These are phyloP conservation scores for Agonum fuliginosum DNA, from an alignment of 2,888 invertebrate genomes.

Conservation along the genomic window DNA sequence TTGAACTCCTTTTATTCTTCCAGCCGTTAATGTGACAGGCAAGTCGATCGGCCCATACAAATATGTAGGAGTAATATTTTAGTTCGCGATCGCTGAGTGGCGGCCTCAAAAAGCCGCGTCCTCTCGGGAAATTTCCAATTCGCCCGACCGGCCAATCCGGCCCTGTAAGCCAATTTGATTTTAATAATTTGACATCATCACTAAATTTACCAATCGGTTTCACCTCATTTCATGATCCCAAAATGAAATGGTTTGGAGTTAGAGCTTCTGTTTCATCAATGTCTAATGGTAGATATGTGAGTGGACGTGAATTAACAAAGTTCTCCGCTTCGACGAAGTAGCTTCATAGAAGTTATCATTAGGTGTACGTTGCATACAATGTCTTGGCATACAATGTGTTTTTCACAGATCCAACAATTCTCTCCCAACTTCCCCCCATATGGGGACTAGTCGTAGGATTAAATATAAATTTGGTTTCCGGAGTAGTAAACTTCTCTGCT, in stretches of 20 bases:
- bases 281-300: not conserved
- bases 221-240: not conserved
- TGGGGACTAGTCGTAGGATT: constrained; percentile 63
- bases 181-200: not conserved
- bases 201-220: not conserved
- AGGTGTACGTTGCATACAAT: not conserved
- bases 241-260: not conserved
- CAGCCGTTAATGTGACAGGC: too few relatives aligned
- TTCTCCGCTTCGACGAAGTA: not conserved
- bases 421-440: constrained; percentile 64
- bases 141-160: too few relatives aligned
- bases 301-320: not conserved
- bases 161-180: not conserved
- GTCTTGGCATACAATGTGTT: not conserved
- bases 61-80: too few relatives aligned
- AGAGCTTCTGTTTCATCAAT: not conserved
- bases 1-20: too few relatives aligned
- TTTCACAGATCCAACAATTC: constrained; percentile 62
- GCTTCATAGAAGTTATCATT: not conserved
- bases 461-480: constrained; percentile 62
- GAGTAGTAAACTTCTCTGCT: not conserved
- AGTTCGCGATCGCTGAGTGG: too few relatives aligned
- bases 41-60: too few relatives aligned
- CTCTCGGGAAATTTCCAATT: too few relatives aligned
- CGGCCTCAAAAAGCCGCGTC: too few relatives aligned